phyloP scores from a whole-genome alignment of 2,888 invertebrate genomes.

The Bibio marci region DNA sequence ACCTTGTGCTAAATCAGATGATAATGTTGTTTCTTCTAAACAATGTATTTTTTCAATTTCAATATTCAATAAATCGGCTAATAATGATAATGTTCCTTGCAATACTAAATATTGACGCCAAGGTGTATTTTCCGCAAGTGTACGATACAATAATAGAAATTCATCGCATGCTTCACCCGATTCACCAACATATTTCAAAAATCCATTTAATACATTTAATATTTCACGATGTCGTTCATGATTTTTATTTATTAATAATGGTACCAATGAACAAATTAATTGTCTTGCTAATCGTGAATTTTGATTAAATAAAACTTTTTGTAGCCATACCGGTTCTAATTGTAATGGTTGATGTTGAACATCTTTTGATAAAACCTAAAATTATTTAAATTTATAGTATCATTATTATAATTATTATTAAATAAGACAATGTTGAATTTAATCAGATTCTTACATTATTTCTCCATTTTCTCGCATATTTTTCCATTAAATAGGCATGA shows the following conservation, averaged over 20 bases:
- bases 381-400: too few relatives aligned
- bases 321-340: constrained; percentile 56
- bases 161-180: constrained; percentile 89
- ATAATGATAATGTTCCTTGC: constrained; percentile 64
- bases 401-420: too few relatives aligned
- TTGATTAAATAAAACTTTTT: constrained; percentile 81
- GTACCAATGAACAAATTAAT: constrained; percentile 76
- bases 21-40: constrained; percentile 81
- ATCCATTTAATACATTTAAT: constrained; percentile 72
- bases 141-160: constrained; percentile 74
- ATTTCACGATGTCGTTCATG: constrained; percentile 54
- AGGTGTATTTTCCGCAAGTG: constrained; percentile 64
- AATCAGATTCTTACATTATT: constrained; percentile 16
- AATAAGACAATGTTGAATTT: too few relatives aligned
- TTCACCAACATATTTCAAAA: constrained; percentile 65
- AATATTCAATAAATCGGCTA: constrained; percentile 70
- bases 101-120: constrained; percentile 91
- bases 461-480: constrained; percentile 57
- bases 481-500: constrained; percentile 49
- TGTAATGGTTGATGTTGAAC: constrained; percentile 30
- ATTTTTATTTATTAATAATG: constrained; percentile 52
- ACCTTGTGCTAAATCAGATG: constrained; percentile 86
- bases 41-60: constrained; percentile 81
- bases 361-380: constrained; percentile 18
- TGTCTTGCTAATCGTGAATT: constrained; percentile 78